Evolutionary conservation across 2,888 invertebrate genomes (phyloP), one percentile per base, ranked within the genome.

Genomic region (Sylvicola fuscatus): DNA sequence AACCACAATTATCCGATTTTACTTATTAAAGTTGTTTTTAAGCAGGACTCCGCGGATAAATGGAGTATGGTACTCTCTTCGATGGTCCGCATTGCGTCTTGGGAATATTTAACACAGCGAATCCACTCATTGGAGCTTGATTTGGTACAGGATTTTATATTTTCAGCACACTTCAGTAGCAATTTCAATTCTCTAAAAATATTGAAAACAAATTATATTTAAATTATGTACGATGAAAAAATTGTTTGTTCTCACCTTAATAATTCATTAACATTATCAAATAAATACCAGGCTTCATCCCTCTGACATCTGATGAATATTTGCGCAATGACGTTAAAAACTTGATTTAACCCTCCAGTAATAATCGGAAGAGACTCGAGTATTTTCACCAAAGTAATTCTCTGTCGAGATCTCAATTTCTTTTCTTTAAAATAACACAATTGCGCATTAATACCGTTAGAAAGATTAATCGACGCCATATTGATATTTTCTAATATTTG

Each of bases 381-480:
- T 38, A 50, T 42, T 36, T 44, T 45, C 15, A 44, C 39, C 21
- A 51, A 44, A 11, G 49, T 50, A 37, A 46, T 44, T n/a, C 51
- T 42, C 4, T 47, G 44, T 30, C 45, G 46, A 6, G 52, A 48
- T 15, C 49, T 45, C 11, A 52, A 37, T 37, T 46, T 43, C 31
- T 43, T 43, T 14, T 44, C 41, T 11, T 33, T 21, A 36, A 46
- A 44, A 21, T 45, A 39, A n/a, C 34, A 11, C 21, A 46, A 43
- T 34, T 44, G 44, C n/a, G 41, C 41, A 5, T 38, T 33, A 32
- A 51, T 42, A 1, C 47, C 45, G 14, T 41, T 35, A 14, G 41
- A 29, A 35, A 51, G 47, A 38, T 51, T 51, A 32, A 35, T 13
- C 33, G 47, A 40, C 16, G 47, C 43, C 31, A 40, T 29, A 7